phyloP scores from a whole-genome alignment of 2,888 invertebrate species.

The Thecophora atra region DNA sequence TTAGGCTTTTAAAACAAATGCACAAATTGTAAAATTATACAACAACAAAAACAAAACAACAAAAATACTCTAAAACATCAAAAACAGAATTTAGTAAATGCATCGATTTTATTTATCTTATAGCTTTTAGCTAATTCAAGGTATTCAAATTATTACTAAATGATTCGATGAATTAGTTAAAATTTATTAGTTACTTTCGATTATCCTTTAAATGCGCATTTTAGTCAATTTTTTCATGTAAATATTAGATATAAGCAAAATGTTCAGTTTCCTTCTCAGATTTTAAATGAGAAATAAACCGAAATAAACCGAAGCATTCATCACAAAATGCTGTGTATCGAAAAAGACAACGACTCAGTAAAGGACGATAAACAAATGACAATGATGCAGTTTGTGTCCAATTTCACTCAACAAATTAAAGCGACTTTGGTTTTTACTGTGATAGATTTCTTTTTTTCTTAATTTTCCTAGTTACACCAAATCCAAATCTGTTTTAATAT shows the following conservation, averaged over 20 bases:
- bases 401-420: constrained; percentile 15
- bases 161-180: neutral
- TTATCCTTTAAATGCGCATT: neutral
- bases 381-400: neutral
- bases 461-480: constrained; percentile 11
- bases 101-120: constrained; percentile 57
- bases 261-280: neutral
- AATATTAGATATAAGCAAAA: neutral
- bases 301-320: neutral
- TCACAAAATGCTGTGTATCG: neutral
- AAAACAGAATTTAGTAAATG: constrained; percentile 60
- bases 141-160: neutral
- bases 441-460: constrained; percentile 58
- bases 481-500: neutral
- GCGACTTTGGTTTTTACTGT: constrained; percentile 62
- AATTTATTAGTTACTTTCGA: no score
- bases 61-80: constrained; percentile 25
- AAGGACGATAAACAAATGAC: neutral
- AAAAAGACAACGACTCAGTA: constrained; percentile 22
- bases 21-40: neutral
- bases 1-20: no score
- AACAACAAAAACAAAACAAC: neutral
- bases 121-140: neutral
- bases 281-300: neutral
- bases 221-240: neutral